Conservation (phyloP, 2,797 vertebrate genomes). For the Gymnothorax reevesii region DNA sequence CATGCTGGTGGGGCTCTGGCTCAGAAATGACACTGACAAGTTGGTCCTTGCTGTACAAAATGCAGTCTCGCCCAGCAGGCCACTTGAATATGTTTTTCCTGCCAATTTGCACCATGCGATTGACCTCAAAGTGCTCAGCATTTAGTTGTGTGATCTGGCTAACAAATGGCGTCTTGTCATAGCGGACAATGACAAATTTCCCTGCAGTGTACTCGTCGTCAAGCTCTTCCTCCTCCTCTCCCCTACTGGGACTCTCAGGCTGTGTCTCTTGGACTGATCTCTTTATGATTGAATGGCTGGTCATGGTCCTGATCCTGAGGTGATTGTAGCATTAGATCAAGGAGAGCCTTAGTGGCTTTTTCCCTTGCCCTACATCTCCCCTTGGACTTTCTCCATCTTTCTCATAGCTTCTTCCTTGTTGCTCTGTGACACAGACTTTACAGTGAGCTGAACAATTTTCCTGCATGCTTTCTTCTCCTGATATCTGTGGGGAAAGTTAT, state of each 20-base stretch:
- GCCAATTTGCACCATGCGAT: slow-evolving; percentile 24
- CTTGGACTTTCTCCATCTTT: too few species aligned
- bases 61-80: slow-evolving; percentile 25
- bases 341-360: too few species aligned
- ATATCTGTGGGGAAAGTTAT: too few species aligned
- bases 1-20: slow-evolving; percentile 26
- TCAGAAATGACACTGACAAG: slow-evolving; percentile 26
- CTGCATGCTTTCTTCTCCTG: too few species aligned
- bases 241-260: not conserved
- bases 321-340: too few species aligned
- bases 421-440: too few species aligned
- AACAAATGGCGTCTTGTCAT: slow-evolving; percentile 28
- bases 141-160: slow-evolving; percentile 25
- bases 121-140: slow-evolving; percentile 24
- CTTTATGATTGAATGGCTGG: too few species aligned
- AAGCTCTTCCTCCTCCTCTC: not conserved
- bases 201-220: slow-evolving; percentile 26
- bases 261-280: not conserved
- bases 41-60: slow-evolving; percentile 25
- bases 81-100: slow-evolving; percentile 24
- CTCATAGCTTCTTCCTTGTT: too few species aligned
- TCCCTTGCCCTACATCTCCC: too few species aligned
- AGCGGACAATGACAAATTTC: slow-evolving; percentile 25
- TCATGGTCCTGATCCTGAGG: too few species aligned
- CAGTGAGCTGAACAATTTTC: too few species aligned